These are phyloP conservation scores for Sepiola atlantica DNA, from an alignment of 2,888 invertebrate genomes.

Conservation along the genomic window DNA sequence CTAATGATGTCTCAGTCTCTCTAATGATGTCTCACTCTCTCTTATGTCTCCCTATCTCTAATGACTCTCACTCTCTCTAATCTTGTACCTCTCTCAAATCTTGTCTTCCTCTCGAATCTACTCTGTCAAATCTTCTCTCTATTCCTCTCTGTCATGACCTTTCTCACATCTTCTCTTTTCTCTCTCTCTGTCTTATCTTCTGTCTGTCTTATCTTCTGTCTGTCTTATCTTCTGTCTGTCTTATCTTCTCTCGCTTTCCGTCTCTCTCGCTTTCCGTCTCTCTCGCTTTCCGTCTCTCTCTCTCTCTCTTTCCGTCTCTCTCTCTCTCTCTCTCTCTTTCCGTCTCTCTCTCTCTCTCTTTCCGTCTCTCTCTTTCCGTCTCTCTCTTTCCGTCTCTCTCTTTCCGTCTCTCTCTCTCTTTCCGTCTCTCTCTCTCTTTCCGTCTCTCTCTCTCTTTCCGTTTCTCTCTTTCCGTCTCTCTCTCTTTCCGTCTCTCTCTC, in stretches of 20 bases:
- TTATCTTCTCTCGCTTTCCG: background rate
- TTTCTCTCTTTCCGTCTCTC: background rate
- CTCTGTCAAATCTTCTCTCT: background rate
- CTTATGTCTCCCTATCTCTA: no score
- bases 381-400: no score
- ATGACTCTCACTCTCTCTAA: no score
- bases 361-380: background rate
- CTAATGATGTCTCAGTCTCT: no score
- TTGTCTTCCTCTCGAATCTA: background rate
- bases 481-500: no score
- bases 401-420: background rate
- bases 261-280: background rate
- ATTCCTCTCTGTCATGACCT: background rate
- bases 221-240: background rate
- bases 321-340: background rate
- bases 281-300: accelerated
- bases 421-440: background rate
- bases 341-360: background rate
- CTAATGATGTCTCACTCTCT: no score
- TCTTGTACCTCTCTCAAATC: background rate
- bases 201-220: no score
- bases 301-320: no score
- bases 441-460: background rate
- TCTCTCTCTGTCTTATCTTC: no score
- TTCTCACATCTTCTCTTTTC: background rate